Evolutionary conservation across 1,140 invertebrate species (phyloP), one percentile per base, ranked within the genome.

Genomic region (Micrasema minimum): DNA sequence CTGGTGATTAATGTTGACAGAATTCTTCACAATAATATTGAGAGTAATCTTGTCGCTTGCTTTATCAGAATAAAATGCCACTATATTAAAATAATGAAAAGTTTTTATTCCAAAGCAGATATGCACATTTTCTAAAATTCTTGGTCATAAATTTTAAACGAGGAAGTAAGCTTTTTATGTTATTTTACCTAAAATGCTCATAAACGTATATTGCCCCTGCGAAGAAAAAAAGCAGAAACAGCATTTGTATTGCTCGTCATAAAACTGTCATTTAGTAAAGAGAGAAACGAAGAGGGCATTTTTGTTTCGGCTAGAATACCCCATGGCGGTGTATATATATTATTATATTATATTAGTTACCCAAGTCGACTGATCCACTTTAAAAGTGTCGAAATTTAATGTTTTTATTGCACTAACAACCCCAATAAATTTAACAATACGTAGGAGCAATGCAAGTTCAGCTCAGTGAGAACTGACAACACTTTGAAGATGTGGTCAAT

Each of bases 371-470:
- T 65, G 66, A 73, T 73, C 66, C 72, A 74, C 66, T 73, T 66
- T 75, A 75, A 75, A 72, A 69, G 73, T 75, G 73, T 75, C 73
- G 73, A 75, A 75, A 75, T 75, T 75, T 75, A 75, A 75, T 75
- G 73, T 72, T 75, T 75, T 75, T 75, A 75, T 75, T 69, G 70
- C 61, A 31, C 46, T 69, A 75, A 75, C 73, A 61, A 72, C 70
- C 73, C 51, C 73, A 61, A 75, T 75, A 75, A 75, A 75, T 75
- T 75, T 72, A 72, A 75, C 70, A 75, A 75, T 75, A 75, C 72
- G 73, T 72, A 71, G 66, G 50, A 69, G 72, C 64, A 75, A 57
- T 66, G 45, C 62, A 61, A 41, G 72, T 69, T 57, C 50, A 38
- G 72, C 66, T 69, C 61, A 35, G 16, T 16, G 14, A 50, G 65